Percentiles rank a stretch among this genome's conserved stretches.
These are phyloP conservation scores for Gadus chalcogrammus DNA, from an alignment of 2,113 vertebrate species.

Conservation along the genomic window DNA sequence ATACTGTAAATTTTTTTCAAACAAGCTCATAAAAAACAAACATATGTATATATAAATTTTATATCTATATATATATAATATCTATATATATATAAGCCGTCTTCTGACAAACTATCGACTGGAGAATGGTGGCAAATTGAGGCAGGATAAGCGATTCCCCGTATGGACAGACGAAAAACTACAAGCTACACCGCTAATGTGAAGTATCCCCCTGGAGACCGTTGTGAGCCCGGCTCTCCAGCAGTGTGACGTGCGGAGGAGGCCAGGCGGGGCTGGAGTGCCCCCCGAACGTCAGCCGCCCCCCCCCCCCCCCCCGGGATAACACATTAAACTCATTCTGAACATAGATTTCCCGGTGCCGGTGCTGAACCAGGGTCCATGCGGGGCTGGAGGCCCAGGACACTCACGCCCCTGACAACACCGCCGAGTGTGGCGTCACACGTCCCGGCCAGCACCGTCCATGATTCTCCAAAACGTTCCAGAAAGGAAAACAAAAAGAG, in stretches of 20 bases:
- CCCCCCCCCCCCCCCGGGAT: constrained; percentile 63
- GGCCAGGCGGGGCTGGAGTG: constrained; percentile 44
- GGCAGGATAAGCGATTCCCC: constrained; percentile 46
- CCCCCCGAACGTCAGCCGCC: constrained; percentile 64
- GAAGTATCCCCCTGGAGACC: constrained; percentile 59
- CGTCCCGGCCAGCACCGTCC: constrained; percentile 25
- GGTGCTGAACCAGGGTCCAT: constrained; percentile 40
- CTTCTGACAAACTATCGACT: constrained; percentile 49
- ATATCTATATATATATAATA: no score
- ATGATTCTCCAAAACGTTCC: constrained; percentile 45
- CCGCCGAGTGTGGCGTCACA: constrained; percentile 53
- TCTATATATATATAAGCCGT: not conserved
- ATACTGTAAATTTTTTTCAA: no score
- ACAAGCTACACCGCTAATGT: constrained; percentile 56
- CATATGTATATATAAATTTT: not conserved
- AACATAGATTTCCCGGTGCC: constrained; percentile 59
- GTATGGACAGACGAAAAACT: not conserved
- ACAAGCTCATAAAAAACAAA: no score
- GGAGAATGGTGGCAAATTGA: constrained; percentile 16
- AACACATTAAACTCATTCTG: constrained; percentile 73
- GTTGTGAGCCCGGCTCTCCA: constrained; percentile 49
- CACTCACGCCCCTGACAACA: constrained; percentile 42
- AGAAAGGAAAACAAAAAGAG: constrained; percentile 44
- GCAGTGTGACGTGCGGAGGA: constrained; percentile 55
- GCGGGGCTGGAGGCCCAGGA: constrained; percentile 43